Evolutionary conservation across 2,888 invertebrate genomes (phyloP).

Genomic region (Zhuqinia jingwanae): DNA sequence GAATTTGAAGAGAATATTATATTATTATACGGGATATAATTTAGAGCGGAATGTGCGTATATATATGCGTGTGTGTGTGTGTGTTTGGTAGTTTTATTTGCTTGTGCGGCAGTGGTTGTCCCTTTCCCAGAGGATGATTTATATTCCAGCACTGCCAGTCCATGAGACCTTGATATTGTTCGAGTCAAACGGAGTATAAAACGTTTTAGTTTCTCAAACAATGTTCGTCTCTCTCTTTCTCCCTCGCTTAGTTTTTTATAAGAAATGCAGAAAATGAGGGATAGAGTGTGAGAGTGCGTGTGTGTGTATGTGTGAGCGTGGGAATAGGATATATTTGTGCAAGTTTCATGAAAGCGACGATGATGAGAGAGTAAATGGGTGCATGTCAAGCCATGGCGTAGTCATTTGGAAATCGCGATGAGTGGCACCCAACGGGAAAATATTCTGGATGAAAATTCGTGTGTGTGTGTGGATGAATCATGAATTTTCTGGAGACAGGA

Average conservation of each 20-base stretch:
- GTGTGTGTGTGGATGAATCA: conserved; percentile 24
- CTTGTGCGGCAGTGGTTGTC: conserved; percentile 3
- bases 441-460: conserved; percentile 22
- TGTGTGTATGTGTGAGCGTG: neutral
- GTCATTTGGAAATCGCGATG: conserved; percentile 46
- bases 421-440: conserved; percentile 57
- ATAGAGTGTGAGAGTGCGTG: neutral
- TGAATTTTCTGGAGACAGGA: conserved; percentile 3
- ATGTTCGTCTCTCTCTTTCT: conserved; percentile 49
- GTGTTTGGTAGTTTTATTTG: too few relatives aligned
- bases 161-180: conserved; percentile 67
- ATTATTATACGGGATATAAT: conserved; percentile 22
- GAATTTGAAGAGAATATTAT: conserved; percentile 22
- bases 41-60: too few relatives aligned
- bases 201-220: conserved; percentile 56
- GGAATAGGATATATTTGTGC: conserved; percentile 46
- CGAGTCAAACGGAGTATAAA: conserved; percentile 54
- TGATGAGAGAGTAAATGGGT: conserved; percentile 16
- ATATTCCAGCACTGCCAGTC: conserved; percentile 53
- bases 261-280: conserved; percentile 1
- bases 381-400: conserved; percentile 9
- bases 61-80: too few relatives aligned
- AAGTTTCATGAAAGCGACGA: neutral
- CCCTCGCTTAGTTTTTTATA: too few relatives aligned
- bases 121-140: conserved; percentile 57